phyloP scores from a whole-genome alignment of 2,797 vertebrate species.

The Lagodon rhomboides region DNA sequence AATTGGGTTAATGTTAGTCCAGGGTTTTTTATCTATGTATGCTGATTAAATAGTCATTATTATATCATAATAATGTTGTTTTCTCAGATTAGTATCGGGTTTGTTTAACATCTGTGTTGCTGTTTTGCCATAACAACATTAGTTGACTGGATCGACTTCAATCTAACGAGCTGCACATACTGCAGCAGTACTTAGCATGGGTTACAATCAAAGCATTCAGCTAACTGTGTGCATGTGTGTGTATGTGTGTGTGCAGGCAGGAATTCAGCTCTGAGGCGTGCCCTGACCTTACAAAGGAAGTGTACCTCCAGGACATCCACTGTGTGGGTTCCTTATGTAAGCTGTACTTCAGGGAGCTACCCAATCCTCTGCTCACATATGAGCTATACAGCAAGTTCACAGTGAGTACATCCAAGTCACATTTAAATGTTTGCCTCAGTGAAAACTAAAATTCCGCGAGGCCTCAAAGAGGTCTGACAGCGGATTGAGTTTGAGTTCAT shows the following conservation, averaged over 20 bases:
- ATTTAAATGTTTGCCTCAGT: not conserved
- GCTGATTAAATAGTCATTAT: not conserved
- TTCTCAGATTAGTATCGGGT: not conserved
- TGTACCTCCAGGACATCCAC: constrained; percentile 99
- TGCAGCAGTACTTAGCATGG: constrained; percentile 30
- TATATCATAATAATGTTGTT: not conserved
- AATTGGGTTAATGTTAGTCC: not conserved
- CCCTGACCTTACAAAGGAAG: constrained; percentile 97
- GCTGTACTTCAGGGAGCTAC: constrained; percentile 97
- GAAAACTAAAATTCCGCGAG: not conserved
- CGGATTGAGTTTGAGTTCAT: constrained; percentile 3
- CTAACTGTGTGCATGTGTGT: constrained; percentile 45
- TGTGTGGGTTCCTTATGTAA: constrained; percentile 98
- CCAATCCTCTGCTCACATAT: constrained; percentile 97
- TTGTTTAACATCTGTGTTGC: not conserved
- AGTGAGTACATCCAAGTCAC: constrained; percentile 71
- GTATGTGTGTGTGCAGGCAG: constrained; percentile 87
- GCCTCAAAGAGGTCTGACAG: not conserved
- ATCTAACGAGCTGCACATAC: constrained; percentile 1
- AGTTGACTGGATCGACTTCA: not conserved
- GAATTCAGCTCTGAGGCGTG: constrained; percentile 96
- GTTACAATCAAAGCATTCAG: constrained; percentile 69
- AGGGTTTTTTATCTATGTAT: no score
- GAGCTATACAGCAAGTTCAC: constrained; percentile 90
- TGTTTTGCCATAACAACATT: not conserved